Conservation (phyloP, 2,888 invertebrate genomes). For the Eubasilissa splendida region DNA sequence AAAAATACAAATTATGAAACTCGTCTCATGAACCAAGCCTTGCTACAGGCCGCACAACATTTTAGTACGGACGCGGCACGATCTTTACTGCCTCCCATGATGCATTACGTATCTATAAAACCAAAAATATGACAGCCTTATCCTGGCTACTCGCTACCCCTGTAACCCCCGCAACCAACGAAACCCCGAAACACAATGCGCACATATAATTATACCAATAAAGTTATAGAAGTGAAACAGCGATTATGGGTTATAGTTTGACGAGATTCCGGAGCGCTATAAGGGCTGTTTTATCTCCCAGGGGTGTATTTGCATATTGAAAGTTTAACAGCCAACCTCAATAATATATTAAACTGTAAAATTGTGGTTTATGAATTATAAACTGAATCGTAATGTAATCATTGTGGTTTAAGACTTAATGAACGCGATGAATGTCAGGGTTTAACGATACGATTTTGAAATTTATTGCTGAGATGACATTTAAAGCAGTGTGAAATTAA, state of each 20-base stretch:
- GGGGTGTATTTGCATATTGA: slow-evolving; percentile 57
- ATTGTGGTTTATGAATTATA: slow-evolving; percentile 28
- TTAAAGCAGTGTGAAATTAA: neutral
- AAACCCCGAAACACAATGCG: slow-evolving; percentile 29
- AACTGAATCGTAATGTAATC: slow-evolving; percentile 23
- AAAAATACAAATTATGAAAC: neutral
- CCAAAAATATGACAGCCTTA: slow-evolving; percentile 55
- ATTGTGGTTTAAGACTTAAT: slow-evolving; percentile 25
- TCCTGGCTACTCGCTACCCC: neutral
- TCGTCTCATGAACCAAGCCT: neutral
- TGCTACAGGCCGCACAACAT: slow-evolving; percentile 18
- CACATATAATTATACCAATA: slow-evolving; percentile 56
- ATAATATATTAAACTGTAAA: slow-evolving; percentile 39
- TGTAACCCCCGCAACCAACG: too few species aligned
- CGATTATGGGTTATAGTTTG: slow-evolving; percentile 55
- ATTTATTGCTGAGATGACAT: slow-evolving; percentile 20
- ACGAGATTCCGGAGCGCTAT: slow-evolving; percentile 43
- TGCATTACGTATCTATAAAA: slow-evolving; percentile 56
- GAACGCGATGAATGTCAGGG: slow-evolving; percentile 7
- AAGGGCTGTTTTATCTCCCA: slow-evolving; percentile 42
- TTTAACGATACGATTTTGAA: slow-evolving; percentile 8
- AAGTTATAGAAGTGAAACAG: slow-evolving; percentile 53
- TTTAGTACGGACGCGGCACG: slow-evolving; percentile 50
- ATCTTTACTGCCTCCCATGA: slow-evolving; percentile 56
- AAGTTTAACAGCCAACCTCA: slow-evolving; percentile 48